These are phyloP conservation scores for Leptosomus discolor DNA, from an alignment of 2,113 vertebrate genomes.

Conservation along the genomic window DNA sequence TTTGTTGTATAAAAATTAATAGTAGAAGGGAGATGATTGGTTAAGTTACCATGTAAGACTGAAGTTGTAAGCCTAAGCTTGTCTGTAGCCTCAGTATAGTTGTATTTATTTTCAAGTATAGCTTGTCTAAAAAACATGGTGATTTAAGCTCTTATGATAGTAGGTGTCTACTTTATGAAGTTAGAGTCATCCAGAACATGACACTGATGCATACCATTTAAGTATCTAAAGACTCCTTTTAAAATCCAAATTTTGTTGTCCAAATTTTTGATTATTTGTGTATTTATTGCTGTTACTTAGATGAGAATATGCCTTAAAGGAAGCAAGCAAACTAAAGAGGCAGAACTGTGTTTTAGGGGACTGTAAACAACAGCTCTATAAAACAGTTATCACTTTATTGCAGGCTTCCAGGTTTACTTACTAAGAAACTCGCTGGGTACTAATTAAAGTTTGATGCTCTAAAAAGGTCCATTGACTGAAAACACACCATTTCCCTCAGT, in stretches of 20 bases:
- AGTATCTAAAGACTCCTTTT: not conserved
- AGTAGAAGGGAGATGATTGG: not conserved
- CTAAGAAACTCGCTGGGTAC: not conserved
- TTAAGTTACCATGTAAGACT: not conserved
- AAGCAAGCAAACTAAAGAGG: not conserved
- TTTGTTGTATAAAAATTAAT: not conserved
- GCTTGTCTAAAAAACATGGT: not conserved
- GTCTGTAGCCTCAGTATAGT: not conserved
- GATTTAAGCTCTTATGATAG: not conserved
- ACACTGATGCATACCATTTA: not conserved
- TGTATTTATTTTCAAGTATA: not conserved
- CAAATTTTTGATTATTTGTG: not conserved
- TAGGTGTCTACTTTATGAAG: not conserved
- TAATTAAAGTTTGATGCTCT: not conserved
- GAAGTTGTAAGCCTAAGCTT: not conserved
- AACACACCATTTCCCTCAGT: not conserved
- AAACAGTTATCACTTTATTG: not conserved
- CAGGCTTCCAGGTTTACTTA: not conserved
- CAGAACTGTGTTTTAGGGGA: not conserved
- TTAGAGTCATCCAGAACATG: not conserved
- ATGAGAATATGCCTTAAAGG: not conserved
- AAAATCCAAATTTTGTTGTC: not conserved
- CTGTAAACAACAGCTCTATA: not conserved
- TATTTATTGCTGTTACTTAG: not conserved
- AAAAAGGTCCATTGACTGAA: not conserved